These are phyloP conservation scores for Talpa occidentalis DNA, from an alignment of 2,113 vertebrate species.

Conservation along the genomic window DNA sequence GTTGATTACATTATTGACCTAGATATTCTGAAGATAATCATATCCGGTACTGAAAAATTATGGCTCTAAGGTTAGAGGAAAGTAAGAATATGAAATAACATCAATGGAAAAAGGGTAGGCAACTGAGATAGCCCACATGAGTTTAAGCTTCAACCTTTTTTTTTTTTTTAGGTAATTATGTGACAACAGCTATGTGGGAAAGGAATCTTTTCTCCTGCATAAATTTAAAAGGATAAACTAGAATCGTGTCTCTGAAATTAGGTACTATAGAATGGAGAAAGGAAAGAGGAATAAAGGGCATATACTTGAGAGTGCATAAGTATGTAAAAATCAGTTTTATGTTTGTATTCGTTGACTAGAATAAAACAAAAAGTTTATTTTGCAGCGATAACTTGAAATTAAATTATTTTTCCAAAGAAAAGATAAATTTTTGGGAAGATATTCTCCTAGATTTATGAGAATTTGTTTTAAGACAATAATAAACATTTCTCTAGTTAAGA, in stretches of 20 bases:
- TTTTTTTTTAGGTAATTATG: not conserved
- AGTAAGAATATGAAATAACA: not conserved
- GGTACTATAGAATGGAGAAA: not conserved
- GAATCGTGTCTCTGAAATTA: not conserved
- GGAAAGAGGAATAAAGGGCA: not conserved
- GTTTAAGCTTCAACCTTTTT: not conserved
- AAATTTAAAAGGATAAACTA: not conserved
- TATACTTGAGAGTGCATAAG: too few species aligned
- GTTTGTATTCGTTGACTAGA: not conserved
- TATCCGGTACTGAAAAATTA: not conserved
- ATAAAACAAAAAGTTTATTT: not conserved
- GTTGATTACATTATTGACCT: not conserved
- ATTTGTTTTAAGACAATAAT: not conserved
- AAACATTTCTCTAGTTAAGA: not conserved
- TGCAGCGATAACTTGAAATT: not conserved
- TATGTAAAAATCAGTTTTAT: too few species aligned
- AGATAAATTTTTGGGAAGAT: not conserved
- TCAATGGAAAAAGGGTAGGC: not conserved
- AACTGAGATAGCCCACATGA: not conserved
- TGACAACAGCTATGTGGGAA: not conserved
- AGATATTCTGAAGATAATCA: not conserved
- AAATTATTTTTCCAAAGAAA: not conserved
- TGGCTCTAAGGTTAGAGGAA: not conserved
- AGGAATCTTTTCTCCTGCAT: not conserved
- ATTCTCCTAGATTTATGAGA: not conserved